Evolutionary conservation across 2,113 vertebrate species (phyloP), one percentile per base, ranked within the genome.

Genomic region (Pipra filicauda): DNA sequence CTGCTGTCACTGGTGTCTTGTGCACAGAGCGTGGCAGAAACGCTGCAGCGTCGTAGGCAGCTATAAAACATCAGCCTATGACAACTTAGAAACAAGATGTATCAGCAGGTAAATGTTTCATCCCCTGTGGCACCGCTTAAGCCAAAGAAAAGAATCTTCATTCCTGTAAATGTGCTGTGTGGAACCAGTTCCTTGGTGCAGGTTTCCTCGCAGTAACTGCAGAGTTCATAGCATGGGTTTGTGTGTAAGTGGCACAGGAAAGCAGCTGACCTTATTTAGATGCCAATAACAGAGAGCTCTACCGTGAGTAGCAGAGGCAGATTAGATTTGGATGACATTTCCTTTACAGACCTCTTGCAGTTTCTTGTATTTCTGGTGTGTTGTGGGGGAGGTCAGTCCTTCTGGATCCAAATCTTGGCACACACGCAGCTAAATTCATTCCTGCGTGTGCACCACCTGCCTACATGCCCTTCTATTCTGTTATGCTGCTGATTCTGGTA

Each of bases 21-120:
- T 64, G 75, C 52, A 43, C 51, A 43, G 48, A 72, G 78, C 10
- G 0, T 54, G 58, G 73, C 9, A 82, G 85, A 79, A 69, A 62
- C 12, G 6, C 84, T 54, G 48, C 89, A 77, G 61, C 10, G 0
- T 72, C 2, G 0, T 7, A 28, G 41, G 39, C 61, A 89, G 79
- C 85, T 92, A 8, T 91, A 66, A 91, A 97, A 70, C 55, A n/a
- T 33, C 49, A 19, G 48, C 39, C 79, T 86, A 0, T 15, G 66
- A 81, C 75, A 86, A 75, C 55, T 69, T 46, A 51, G 64, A 74
- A 93, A 80, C 61, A 71, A 80, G 88, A 85, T 35, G 5, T 27
- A 79, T 84, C 89, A 70, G 95, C 75, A 87, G 43, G 85, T 85
- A 91, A 95, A 93, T 62, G 91, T 92, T 96, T 91, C 37, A 51